A percentile compares a stretch with the other conserved stretches of the same genome.
These are phyloP conservation scores for Latheticus oryzae DNA, from an alignment of 2,888 invertebrate species.

Conservation along the genomic window DNA sequence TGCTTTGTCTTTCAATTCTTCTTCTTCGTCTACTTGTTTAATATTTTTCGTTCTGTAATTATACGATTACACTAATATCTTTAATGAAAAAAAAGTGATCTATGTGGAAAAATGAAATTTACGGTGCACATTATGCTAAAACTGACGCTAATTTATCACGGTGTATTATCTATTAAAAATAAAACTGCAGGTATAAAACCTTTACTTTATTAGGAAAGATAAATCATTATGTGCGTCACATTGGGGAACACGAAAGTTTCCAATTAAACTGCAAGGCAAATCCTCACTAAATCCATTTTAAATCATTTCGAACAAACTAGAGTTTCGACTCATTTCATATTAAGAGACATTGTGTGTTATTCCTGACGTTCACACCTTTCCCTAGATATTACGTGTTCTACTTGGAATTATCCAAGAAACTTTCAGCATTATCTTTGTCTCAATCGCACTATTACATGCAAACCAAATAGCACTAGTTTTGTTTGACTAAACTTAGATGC, in stretches of 20 bases:
- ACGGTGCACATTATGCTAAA: slow-evolving; percentile 6
- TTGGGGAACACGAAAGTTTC: slow-evolving; percentile 41
- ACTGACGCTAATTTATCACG: slow-evolving; percentile 23
- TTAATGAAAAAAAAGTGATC: slow-evolving; percentile 1
- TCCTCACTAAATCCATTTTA: slow-evolving; percentile 44
- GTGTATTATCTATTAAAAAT: slow-evolving; percentile 29
- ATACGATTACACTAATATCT: neutral
- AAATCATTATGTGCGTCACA: slow-evolving; percentile 40
- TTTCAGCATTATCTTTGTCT: slow-evolving; percentile 8
- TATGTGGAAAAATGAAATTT: slow-evolving; percentile 15
- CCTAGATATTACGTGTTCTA: slow-evolving; percentile 8
- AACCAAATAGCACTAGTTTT: no score
- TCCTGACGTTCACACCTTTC: slow-evolving; percentile 20
- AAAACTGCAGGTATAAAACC: slow-evolving; percentile 44
- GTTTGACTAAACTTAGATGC: no score
- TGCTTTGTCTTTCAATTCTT: slow-evolving; percentile 40
- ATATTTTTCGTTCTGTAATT: neutral
- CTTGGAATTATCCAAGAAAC: slow-evolving; percentile 22
- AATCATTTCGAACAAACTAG: slow-evolving; percentile 22
- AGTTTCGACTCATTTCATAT: slow-evolving; percentile 26
- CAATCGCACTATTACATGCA: no score
- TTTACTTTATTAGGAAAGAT: slow-evolving; percentile 37
- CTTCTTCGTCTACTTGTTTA: no score
- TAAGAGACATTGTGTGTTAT: slow-evolving; percentile 30
- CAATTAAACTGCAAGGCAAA: slow-evolving; percentile 45